Conservation (phyloP, 1,140 invertebrate genomes). For the Drosophila cardini region DNA sequence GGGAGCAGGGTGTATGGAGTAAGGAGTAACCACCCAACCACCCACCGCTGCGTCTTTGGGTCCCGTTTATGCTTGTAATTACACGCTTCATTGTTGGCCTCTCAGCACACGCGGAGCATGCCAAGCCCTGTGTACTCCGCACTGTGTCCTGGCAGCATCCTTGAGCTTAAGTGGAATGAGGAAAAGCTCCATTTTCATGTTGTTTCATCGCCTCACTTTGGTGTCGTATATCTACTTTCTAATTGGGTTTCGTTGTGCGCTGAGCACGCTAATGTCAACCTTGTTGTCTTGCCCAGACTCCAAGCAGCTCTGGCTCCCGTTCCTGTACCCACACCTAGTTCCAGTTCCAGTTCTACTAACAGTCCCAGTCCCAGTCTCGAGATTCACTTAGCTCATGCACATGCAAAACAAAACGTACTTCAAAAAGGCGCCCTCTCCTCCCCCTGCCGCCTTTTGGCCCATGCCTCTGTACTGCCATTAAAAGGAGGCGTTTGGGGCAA, state of each 20-base stretch:
- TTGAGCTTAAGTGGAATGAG: not conserved
- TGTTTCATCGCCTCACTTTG: conserved; percentile 80
- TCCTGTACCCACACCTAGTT: not conserved
- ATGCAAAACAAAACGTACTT: conserved; percentile 69
- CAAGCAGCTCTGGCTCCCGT: conserved; percentile 5
- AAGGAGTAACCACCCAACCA: conserved; percentile 6
- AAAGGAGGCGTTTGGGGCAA: conserved; percentile 54
- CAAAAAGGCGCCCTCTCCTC: conserved; percentile 46
- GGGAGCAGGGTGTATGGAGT: not conserved
- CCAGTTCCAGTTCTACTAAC: conserved; percentile 3
- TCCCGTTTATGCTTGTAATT: conserved; percentile 83
- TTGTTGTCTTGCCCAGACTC: conserved; percentile 52
- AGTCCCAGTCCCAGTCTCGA: conserved; percentile 39
- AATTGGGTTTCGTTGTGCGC: conserved; percentile 81
- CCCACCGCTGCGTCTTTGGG: conserved; percentile 58
- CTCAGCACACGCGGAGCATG: conserved; percentile 18
- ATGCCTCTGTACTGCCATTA: conserved; percentile 59
- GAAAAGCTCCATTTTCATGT: conserved; percentile 73
- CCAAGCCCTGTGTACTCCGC: not conserved
- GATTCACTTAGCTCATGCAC: conserved; percentile 80
- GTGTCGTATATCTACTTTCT: conserved; percentile 80
- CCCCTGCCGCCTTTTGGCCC: conserved; percentile 11
- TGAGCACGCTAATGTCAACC: conserved; percentile 78
- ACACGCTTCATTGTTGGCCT: conserved; percentile 83
- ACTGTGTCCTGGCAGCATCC: too few species aligned